Evolutionary conservation across 2,113 vertebrate genomes (phyloP).

Genomic region (Callopanchax toddi): DNA sequence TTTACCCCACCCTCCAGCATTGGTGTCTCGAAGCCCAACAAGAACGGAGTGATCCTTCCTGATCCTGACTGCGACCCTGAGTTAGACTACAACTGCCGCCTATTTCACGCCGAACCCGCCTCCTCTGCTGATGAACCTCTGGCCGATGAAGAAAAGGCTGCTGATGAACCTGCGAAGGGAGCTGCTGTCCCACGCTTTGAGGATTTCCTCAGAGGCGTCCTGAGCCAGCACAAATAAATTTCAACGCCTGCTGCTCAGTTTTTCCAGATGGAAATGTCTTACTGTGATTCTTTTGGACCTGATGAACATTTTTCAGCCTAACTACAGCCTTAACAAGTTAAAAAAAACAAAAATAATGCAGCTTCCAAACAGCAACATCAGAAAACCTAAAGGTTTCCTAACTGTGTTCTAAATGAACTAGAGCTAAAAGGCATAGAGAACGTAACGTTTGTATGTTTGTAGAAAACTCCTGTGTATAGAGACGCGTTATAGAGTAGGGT

Average conservation of each 20-base stretch:
- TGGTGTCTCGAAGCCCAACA: constrained; percentile 22
- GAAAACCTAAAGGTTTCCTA: constrained; percentile 26
- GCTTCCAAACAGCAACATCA: constrained; percentile 17
- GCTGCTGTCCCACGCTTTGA: constrained; percentile 58
- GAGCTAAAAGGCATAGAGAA: no score
- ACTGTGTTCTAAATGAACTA: background rate
- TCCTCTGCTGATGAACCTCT: constrained; percentile 38
- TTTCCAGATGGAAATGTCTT: background rate
- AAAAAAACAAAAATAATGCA: constrained; percentile 9
- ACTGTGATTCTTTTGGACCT: constrained; percentile 6
- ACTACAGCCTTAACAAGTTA: background rate
- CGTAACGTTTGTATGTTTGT: constrained; percentile 58
- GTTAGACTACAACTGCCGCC: constrained; percentile 80
- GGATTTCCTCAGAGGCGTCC: constrained; percentile 71
- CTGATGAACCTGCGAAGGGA: constrained; percentile 29
- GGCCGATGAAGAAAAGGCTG: constrained; percentile 33
- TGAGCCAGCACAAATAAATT: constrained; percentile 68
- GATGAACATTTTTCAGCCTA: constrained; percentile 2
- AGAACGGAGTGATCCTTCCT: constrained; percentile 71
- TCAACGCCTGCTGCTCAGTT: constrained; percentile 5
- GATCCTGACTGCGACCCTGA: constrained; percentile 82
- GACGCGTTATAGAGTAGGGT: constrained; percentile 59
- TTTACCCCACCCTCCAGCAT: constrained; percentile 35
- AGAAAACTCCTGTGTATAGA: constrained; percentile 63
- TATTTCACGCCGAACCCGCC: constrained; percentile 59